Evolutionary conservation across 1,140 invertebrate species (phyloP).

Genomic region (Atta colombica): DNA sequence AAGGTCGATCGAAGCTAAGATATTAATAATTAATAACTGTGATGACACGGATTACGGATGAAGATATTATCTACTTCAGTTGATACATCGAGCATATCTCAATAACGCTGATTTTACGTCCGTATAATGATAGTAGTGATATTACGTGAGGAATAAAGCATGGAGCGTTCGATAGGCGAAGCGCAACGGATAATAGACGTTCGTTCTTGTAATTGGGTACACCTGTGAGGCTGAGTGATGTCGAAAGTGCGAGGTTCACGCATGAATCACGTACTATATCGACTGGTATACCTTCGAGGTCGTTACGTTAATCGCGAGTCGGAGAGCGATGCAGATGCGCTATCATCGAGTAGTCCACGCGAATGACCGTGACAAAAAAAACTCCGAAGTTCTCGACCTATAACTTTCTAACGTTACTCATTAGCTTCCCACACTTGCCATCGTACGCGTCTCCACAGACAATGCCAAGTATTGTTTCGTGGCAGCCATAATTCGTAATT

Average conservation of each 20-base stretch:
- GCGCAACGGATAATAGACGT: slow-evolving; percentile 66
- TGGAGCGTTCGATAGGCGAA: slow-evolving; percentile 54
- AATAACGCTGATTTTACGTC: slow-evolving; percentile 33
- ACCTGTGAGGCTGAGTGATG: slow-evolving; percentile 72
- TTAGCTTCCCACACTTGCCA: slow-evolving; percentile 83
- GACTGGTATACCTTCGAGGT: slow-evolving; percentile 66
- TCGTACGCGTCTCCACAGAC: slow-evolving; percentile 62
- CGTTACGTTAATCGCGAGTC: slow-evolving; percentile 71
- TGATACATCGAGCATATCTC: neutral
- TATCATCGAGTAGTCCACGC: slow-evolving; percentile 56
- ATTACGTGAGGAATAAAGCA: slow-evolving; percentile 27
- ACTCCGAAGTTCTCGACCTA: slow-evolving; percentile 68
- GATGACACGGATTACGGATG: slow-evolving; percentile 6
- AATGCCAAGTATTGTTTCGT: slow-evolving; percentile 81
- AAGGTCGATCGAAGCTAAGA: neutral
- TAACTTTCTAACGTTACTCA: slow-evolving; percentile 82
- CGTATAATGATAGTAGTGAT: neutral
- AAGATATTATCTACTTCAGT: slow-evolving; percentile 41
- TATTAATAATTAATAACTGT: slow-evolving; percentile 24
- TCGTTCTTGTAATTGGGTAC: slow-evolving; percentile 71
- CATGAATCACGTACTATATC: slow-evolving; percentile 70
- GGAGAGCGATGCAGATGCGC: slow-evolving; percentile 69
- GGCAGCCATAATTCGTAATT: slow-evolving; percentile 84
- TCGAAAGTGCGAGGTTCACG: slow-evolving; percentile 76
- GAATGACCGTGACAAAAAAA: slow-evolving; percentile 26